These are phyloP conservation scores for Megamerina dolium DNA, from an alignment of 2,888 invertebrate species.

Conservation along the genomic window DNA sequence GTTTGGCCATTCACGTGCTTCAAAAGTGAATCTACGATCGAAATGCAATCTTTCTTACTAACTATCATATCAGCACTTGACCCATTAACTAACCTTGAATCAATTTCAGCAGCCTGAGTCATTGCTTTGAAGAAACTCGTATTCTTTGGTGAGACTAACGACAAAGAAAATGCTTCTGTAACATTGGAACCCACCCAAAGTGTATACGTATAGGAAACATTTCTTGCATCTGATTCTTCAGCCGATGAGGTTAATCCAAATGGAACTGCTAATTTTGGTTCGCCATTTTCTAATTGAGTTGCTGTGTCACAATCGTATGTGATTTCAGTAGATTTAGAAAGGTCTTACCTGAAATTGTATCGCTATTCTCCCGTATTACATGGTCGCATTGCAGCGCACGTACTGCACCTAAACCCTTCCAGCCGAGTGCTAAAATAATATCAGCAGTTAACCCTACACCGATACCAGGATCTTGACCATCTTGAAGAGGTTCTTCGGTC, in stretches of 20 bases:
- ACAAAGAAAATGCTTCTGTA: conserved; percentile 72
- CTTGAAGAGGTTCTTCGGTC: conserved; percentile 54
- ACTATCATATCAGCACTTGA: too few species aligned
- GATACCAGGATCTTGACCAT: conserved; percentile 50
- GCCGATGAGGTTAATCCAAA: conserved; percentile 47
- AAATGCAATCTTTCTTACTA: too few species aligned
- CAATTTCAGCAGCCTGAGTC: conserved; percentile 77
- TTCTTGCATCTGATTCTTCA: conserved; percentile 50
- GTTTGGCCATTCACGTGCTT: conserved; percentile 85
- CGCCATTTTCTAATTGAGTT: conserved; percentile 43
- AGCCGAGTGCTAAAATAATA: conserved; percentile 70
- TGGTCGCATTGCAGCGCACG: conserved; percentile 52
- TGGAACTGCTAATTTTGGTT: conserved; percentile 47
- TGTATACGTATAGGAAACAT: conserved; percentile 76
- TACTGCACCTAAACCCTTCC: conserved; percentile 66
- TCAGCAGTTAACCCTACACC: conserved; percentile 70
- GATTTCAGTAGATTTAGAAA: too few species aligned
- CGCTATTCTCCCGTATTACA: conserved; percentile 48
- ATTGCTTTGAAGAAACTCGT: conserved; percentile 67
- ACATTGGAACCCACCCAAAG: conserved; percentile 85
- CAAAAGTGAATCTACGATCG: conserved; percentile 66
- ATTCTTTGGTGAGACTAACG: conserved; percentile 67
- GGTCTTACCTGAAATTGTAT: conserved; percentile 44
- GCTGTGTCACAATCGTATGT: conserved; percentile 1
- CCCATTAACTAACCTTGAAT: conserved; percentile 55